These are phyloP conservation scores for Gadus chalcogrammus DNA, from an alignment of 2,113 vertebrate species.

Conservation along the genomic window DNA sequence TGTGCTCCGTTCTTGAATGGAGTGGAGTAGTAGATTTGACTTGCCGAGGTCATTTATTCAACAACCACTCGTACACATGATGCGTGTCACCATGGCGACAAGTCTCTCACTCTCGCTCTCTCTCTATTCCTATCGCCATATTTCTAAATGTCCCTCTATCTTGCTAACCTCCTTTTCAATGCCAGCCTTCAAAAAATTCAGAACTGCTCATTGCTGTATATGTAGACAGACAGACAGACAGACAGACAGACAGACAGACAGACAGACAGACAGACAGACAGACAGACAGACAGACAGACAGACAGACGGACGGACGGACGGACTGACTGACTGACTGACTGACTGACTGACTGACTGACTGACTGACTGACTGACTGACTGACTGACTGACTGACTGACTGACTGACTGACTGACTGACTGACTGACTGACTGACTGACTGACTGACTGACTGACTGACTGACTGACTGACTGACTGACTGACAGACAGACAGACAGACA, in stretches of 20 bases:
- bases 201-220: conserved; percentile 6
- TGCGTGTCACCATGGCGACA: conserved; percentile 66
- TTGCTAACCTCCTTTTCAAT: conserved; percentile 13
- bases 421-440: too few species aligned
- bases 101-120: conserved; percentile 37
- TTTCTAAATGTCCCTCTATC: conserved; percentile 7
- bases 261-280: conserved; percentile 4
- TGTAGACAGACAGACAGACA: not conserved
- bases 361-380: too few species aligned
- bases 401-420: too few species aligned
- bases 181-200: conserved; percentile 16
- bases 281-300: conserved; percentile 2
- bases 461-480: too few species aligned
- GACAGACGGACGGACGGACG: not conserved
- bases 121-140: conserved; percentile 31
- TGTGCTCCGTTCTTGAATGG: conserved; percentile 28
- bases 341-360: too few species aligned
- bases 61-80: conserved; percentile 55
- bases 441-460: too few species aligned
- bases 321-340: too few species aligned
- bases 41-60: conserved; percentile 70
- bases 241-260: conserved; percentile 13
- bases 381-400: too few species aligned
- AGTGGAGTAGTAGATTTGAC: conserved; percentile 54
- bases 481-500: not conserved